Evolutionary conservation across 1,140 invertebrate genomes (phyloP), one percentile per base, ranked within the genome.

Genomic region (Drosophila varians): DNA sequence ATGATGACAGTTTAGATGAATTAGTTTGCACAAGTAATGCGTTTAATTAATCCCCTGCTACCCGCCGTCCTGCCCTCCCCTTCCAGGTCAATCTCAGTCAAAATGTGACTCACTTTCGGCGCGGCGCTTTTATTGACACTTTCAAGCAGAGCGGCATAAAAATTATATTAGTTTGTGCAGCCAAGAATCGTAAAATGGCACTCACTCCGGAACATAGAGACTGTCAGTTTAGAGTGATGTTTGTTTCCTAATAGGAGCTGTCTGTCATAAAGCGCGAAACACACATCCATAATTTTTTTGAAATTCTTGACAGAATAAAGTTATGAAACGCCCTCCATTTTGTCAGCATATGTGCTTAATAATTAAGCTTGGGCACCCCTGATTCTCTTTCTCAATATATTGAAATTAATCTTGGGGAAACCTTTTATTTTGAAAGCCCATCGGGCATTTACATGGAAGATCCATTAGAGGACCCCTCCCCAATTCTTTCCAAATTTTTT

Each of bases 1-100:
- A 86, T 86, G 82, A 86, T 86, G 82, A 86, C 80, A 86, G 80
- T 80, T 87, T 80, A 87, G 80, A 86, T 86, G 82, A 82, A 86
- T 86, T 86, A 87, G 82, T 86, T 86, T 87, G 74, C 56, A 55
- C 62, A 74, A 76, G 57, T 83, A 86, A 82, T 87, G 77, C 64
- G 60, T 48, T 79, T 77, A 82, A 86, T 86, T 86, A 87, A 87
- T 82, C 76, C 76, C 72, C 38, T 51, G 38, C 14, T 7, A 23
- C 9, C 23, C 31, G 12, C 19, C n/a, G 11, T 14, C 26, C 21
- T 23, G 14, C n/a, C 40, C 21, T 6, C 42, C 26, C n/a, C n/a
- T n/a, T 66, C 12, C 43, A 36, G 52, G 42, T 66, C 61, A 82
- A 74, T 77, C 78, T 61, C 42, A 45, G 55, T 45, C 38, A 19